phyloP scores from a whole-genome alignment of 2,888 invertebrate species.

The Drosophila siamana region DNA sequence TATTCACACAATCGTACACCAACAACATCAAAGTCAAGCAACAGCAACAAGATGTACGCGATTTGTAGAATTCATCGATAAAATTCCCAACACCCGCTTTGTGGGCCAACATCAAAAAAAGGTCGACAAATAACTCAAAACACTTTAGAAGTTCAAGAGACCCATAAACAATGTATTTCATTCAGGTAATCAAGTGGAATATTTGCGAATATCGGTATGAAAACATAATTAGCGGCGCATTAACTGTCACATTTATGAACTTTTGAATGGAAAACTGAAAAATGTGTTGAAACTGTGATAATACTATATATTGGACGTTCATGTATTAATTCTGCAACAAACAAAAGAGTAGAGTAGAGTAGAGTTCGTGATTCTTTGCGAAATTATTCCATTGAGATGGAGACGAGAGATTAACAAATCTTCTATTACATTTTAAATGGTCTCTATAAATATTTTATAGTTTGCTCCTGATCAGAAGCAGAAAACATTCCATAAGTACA shows the following conservation, averaged over 20 bases:
- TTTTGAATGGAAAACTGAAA: neutral
- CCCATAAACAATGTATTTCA: neutral
- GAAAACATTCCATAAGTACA: too few relatives aligned
- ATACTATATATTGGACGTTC: too few relatives aligned
- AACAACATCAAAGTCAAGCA: neutral
- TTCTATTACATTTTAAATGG: too few relatives aligned
- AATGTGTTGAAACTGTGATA: neutral
- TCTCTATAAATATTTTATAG: too few relatives aligned
- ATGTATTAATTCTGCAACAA: too few relatives aligned
- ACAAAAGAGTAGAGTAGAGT: too few relatives aligned
- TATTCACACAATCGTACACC: neutral
- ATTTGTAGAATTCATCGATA: neutral
- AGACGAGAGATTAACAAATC: too few relatives aligned
- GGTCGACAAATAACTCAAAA: neutral
- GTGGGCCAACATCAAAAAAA: conserved; percentile 9
- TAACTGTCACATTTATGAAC: neutral
- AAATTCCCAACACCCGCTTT: neutral
- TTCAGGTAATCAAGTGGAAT: neutral
- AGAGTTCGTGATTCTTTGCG: too few relatives aligned
- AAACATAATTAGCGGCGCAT: neutral
- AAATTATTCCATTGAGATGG: too few relatives aligned
- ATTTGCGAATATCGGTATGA: neutral
- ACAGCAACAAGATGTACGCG: neutral
- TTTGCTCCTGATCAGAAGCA: too few relatives aligned
- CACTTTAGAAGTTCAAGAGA: neutral